Evolutionary conservation across 2,888 invertebrate species (phyloP), one percentile per base, ranked within the genome.

Genomic region (Sericinus montela): DNA sequence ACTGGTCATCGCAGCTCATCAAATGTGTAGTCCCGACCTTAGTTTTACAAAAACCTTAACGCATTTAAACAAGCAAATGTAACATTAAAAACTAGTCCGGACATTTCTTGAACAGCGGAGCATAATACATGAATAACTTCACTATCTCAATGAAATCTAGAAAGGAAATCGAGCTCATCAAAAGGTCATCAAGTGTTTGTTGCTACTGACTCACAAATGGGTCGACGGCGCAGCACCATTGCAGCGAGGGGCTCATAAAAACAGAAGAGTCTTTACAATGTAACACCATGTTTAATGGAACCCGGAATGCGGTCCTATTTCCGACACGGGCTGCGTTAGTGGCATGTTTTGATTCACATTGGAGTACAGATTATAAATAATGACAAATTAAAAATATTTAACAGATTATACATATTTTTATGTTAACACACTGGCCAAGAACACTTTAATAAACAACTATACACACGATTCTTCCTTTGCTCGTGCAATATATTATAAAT

Each of bases 301-400:
- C 57, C 52, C 58, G 67, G 77, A 78, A 78, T 78, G 77, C 53
- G 38, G 75, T 63, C 63, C 71, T 63, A 72, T 77, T 75, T 72
- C 69, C 70, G 67, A 60, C 23, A 36, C 23, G 32, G 32, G 38
- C 23, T 29, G 29, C 30, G 4, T n/a, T n/a, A n/a, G n/a, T n/a
- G n/a, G n/a, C 10, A 13, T 19, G 23, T 25, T 43, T 35, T 23
- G 23, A 28, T 35, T 35, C 10, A 11, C 29, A 14, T 29, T 16
- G 29, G 36, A 36, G 29, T 44, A 16, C 37, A 29, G 28, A 36
- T 36, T 44, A 14, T 15, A 15, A 15, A 35, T 25, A 3, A 19
- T 25, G 25, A 7, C 1, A 7, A 25, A 7, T 23, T 23, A 23
- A 5, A 23, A 23, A 23, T 23, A n/a, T n/a, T n/a, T n/a, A n/a